Conservation (phyloP, 64 coral and sea anemone species). For the Pocillopora verrucosa region DNA sequence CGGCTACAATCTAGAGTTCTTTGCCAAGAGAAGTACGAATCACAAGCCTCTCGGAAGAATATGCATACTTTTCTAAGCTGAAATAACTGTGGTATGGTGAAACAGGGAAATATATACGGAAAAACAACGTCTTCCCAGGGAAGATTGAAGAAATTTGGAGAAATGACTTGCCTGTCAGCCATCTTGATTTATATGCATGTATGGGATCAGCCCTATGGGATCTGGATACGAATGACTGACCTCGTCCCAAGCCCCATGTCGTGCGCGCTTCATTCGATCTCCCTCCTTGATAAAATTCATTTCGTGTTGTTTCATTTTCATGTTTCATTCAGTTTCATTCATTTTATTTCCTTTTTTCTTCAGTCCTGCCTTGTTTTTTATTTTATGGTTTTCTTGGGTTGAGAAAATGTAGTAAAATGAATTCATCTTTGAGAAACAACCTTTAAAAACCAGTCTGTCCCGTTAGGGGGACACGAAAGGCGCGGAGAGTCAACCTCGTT, state of each 20-base stretch:
- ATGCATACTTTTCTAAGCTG: slow-evolving; percentile 61
- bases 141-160: slow-evolving; percentile 54
- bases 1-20: slow-evolving; percentile 62
- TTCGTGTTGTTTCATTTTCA: too few species aligned
- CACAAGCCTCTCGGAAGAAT: slow-evolving; percentile 65
- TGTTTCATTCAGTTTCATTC: too few species aligned
- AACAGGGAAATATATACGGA: slow-evolving; percentile 64
- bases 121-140: slow-evolving; percentile 87
- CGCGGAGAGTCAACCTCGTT: too few species aligned
- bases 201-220: too few species aligned
- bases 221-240: neutral
- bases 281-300: too few species aligned
- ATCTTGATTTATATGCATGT: slow-evolving; percentile 41
- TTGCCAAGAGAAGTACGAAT: slow-evolving; percentile 63
- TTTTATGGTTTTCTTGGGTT: too few species aligned
- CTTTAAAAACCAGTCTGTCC: too few species aligned
- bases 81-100: slow-evolving; percentile 68
- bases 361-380: too few species aligned
- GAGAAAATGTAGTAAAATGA: too few species aligned
- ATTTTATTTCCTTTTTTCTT: too few species aligned
- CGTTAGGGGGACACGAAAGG: too few species aligned
- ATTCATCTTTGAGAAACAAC: too few species aligned
- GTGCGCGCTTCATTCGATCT: neutral
- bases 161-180: slow-evolving; percentile 25
- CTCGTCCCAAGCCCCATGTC: neutral